Evolutionary conservation across 2,888 invertebrate genomes (phyloP).

Genomic region (Xylophagus ater): DNA sequence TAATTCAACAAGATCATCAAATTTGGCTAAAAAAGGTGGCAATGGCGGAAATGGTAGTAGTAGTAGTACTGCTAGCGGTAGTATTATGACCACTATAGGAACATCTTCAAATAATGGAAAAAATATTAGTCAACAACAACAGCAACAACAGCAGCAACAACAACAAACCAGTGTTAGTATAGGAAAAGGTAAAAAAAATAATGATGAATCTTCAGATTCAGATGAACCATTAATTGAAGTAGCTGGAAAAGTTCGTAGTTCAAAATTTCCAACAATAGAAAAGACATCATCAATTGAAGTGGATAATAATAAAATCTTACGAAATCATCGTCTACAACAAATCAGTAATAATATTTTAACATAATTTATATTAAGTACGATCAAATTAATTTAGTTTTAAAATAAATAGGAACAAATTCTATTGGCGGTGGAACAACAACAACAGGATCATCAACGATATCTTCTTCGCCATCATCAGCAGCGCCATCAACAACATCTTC

Average conservation of each 20-base stretch:
- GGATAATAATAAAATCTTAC: slow-evolving; percentile 15
- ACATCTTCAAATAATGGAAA: background rate
- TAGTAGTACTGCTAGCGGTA: background rate
- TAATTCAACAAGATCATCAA: no score
- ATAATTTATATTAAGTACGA: no score
- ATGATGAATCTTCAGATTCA: slow-evolving; percentile 64
- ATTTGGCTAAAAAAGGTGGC: no score
- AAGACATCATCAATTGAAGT: slow-evolving; percentile 9
- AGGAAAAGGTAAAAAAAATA: slow-evolving; percentile 22
- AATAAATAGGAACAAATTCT: no score
- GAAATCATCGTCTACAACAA: slow-evolving; percentile 14
- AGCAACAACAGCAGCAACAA: slow-evolving; percentile 3
- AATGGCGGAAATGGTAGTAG: background rate
- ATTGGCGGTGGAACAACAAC: no score
- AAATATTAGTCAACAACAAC: slow-evolving; percentile 4
- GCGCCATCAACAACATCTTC: background rate
- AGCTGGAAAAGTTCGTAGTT: slow-evolving; percentile 50
- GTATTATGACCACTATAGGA: background rate
- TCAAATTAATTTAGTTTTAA: no score
- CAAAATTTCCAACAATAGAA: slow-evolving; percentile 21
- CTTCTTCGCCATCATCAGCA: background rate
- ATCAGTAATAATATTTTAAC: slow-evolving; percentile 10
- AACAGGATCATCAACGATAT: slow-evolving; percentile 1
- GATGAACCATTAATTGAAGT: slow-evolving; percentile 69
- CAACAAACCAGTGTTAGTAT: slow-evolving; percentile 7